Evolutionary conservation across 2,113 vertebrate species (phyloP), one percentile per base, ranked within the genome.

Genomic region (Nothoprocta pentlandii): DNA sequence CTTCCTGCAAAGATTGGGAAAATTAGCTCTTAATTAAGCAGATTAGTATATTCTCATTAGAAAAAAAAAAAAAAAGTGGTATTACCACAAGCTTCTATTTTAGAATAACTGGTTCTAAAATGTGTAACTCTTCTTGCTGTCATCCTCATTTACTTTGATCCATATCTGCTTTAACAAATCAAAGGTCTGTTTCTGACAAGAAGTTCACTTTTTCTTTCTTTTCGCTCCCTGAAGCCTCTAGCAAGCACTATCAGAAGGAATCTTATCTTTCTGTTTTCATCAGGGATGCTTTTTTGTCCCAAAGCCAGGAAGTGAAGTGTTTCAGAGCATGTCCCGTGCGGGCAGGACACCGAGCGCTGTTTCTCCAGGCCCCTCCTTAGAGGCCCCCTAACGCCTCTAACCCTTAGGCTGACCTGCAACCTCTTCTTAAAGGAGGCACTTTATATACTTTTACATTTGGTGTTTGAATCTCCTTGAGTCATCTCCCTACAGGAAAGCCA

Each of bases 21-120:
- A 70, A 73, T 81, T 36, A 87, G 47, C 36, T 87, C 70, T 89
- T 90, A 80, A 68, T 92, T 93, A 92, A 96, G 20, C 47, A 64
- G 47, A 76, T 90, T 74, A 64, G 51, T 80, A 63, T 44, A 61
- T 58, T 81, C 26, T 73, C 17, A 77, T 49, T 47, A n/a, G 61
- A 21, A 49, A 49, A 49, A 34, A 34, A 34, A 34, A 34, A 34
- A 89, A 92, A 91, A 16, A 80, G 49, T 80, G 63, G 32, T 64
- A 42, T 58, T 73, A 68, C 74, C 56, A 41, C 22, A 64, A 46
- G 28, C 10, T 63, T 82, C 44, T 82, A 36, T 62, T 74, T 92
- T 80, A 91, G 41, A 61, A 39, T 68, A 85, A 28, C 42, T 26
- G 4, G 42, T 92, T 74, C 28, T 59, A 4, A 75, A 30, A 41